Conservation (phyloP, 2,113 vertebrate genomes). For the Cebidichthys violaceus region DNA sequence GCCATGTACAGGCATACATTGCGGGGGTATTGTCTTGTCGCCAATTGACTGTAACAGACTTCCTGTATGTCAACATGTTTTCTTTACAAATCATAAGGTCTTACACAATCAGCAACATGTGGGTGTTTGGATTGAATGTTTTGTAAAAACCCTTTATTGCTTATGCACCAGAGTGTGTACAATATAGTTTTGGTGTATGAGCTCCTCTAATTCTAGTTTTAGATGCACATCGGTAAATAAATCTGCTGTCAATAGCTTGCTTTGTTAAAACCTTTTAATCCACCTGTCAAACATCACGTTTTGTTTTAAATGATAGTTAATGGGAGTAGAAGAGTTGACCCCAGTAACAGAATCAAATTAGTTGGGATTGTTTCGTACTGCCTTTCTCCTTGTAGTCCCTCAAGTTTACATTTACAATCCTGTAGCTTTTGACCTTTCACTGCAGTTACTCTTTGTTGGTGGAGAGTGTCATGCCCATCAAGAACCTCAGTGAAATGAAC, state of each 20-base stretch:
- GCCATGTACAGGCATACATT: background rate
- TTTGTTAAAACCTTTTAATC: background rate
- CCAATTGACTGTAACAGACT: background rate
- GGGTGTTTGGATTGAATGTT: background rate
- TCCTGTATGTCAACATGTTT: background rate
- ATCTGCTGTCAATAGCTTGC: background rate
- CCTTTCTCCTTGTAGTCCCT: background rate
- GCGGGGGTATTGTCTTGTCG: background rate
- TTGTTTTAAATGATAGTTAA: background rate
- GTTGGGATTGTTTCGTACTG: background rate
- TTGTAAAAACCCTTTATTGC: background rate
- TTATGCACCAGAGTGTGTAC: background rate
- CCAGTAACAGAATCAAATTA: background rate
- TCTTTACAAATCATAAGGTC: constrained; percentile 1
- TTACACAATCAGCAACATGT: constrained; percentile 1
- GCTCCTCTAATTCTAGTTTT: background rate
- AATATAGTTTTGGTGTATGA: background rate
- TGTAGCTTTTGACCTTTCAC: background rate
- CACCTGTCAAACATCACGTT: background rate
- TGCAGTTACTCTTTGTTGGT: background rate
- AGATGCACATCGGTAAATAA: background rate
- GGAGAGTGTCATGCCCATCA: background rate
- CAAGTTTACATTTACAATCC: background rate
- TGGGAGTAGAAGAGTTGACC: background rate
- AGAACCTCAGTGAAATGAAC: background rate